phyloP scores from a whole-genome alignment of 64 coral and sea anemone species.

The Actinia equina region DNA sequence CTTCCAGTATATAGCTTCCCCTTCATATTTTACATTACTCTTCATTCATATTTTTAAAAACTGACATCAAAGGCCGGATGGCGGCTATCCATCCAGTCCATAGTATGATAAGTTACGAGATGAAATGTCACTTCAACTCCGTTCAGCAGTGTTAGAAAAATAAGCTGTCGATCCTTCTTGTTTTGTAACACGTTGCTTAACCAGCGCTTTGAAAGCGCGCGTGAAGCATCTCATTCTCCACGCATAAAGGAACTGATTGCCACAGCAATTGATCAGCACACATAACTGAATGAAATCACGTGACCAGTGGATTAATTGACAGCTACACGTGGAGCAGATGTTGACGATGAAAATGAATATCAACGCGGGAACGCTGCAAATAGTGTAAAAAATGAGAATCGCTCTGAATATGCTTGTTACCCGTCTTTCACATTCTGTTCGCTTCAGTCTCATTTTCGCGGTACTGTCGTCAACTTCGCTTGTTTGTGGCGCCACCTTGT shows the following conservation, averaged over 20 bases:
- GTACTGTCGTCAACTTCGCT: neutral
- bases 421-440: constrained; percentile 13
- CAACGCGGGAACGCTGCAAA: constrained; percentile 48
- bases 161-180: neutral
- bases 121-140: too few species aligned
- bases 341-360: constrained; percentile 59
- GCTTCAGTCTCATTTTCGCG: constrained; percentile 23
- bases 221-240: constrained; percentile 62
- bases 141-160: too few species aligned
- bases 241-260: constrained; percentile 68
- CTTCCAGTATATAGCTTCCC: too few species aligned
- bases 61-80: too few species aligned
- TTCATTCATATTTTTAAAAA: too few species aligned
- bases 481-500: constrained; percentile 1
- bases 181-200: neutral
- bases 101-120: too few species aligned
- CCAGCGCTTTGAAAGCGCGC: constrained; percentile 27
- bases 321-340: constrained; percentile 48
- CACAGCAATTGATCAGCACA: constrained; percentile 50
- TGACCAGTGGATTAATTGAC: constrained; percentile 63
- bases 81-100: too few species aligned
- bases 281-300: constrained; percentile 47
- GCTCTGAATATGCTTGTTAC: constrained; percentile 54
- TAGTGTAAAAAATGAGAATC: constrained; percentile 48
- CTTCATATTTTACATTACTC: too few species aligned